Evolutionary conservation across 2,888 invertebrate genomes (phyloP).

Genomic region (Ennomos quercinarius): DNA sequence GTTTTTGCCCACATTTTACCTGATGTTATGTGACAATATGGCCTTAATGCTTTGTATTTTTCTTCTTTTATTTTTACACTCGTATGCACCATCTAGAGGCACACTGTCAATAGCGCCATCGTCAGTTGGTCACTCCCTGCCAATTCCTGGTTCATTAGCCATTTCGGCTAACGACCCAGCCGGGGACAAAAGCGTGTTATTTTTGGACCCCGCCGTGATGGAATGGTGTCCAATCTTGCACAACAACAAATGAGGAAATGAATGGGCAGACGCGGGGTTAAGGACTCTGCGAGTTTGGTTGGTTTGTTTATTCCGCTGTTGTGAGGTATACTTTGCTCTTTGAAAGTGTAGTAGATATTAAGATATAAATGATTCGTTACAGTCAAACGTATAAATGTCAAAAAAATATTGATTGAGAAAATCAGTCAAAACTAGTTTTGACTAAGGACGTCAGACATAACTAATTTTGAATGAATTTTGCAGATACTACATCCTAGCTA

Average conservation of each 20-base stretch:
- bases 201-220: conserved; percentile 57
- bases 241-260: conserved; percentile 68
- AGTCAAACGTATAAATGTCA: too few species aligned
- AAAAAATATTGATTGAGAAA: too few species aligned
- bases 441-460: too few species aligned
- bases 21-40: too few species aligned
- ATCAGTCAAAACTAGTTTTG: too few species aligned
- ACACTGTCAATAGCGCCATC: conserved; percentile 7
- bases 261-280: conserved; percentile 36
- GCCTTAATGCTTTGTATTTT: too few species aligned
- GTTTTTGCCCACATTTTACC: too few species aligned
- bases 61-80: too few species aligned
- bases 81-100: conserved; percentile 19
- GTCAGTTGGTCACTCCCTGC: conserved; percentile 67
- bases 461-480: too few species aligned
- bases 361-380: too few species aligned
- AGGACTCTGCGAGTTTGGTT: conserved; percentile 1
- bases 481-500: too few species aligned
- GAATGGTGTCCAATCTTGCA: conserved; percentile 69
- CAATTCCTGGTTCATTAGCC: conserved; percentile 81
- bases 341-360: too few species aligned
- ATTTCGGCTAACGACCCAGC: conserved; percentile 67
- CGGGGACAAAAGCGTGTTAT: conserved; percentile 64
- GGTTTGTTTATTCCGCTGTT: conserved; percentile 12
- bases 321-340: not conserved